Evolutionary conservation across 1,140 invertebrate species (phyloP), one percentile per base, ranked within the genome.

Genomic region (Brachionus angularis): DNA sequence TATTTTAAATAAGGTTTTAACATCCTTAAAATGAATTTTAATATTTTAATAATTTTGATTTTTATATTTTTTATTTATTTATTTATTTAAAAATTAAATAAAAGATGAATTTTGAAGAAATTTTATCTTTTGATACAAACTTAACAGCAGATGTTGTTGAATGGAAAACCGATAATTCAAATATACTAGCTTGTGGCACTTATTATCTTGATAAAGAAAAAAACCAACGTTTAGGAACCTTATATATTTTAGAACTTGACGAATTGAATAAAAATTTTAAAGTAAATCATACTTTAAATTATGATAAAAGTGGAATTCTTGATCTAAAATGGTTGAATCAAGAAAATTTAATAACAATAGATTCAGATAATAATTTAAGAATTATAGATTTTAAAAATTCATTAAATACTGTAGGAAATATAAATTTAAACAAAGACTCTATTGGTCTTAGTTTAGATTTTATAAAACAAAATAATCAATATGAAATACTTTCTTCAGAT

Each of bases 241-340:
- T 70, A 16, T 53, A 70, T 52, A 23, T 70, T 10, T 34, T 70
- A 8, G 25, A 52, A 18, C 31, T 50, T 50, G 42, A 70, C 39
- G 14, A 23, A 29, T 10, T 21, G 7, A 5, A 12, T n/a, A 47
- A 49, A 18, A 2, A 50, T 36, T 34, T 50, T 49, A 16, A 70
- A 14, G 21, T 39, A 25, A 10, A 23, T 10, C 31, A 47, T 23
- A 16, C 31, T 34, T 33, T 1, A 16, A 25, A 70, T 10, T 50
- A 47, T 25, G 10, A 18, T 8, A 23, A 12, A n/a, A 29, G 21
- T 14, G 67, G 67, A n/a, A 70, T 70, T 18, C 18, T 70, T n/a
- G 67, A 70, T 34, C 23, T 70, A 70, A 70, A 70, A 52, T 70
- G 67, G 47, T 8, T 70, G 2, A 18, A 70, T 47, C 31, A 7